Base-by-base conservation (phyloP, 2,797 vertebrate species). In the Hippoglossus hippoglossus region DNA sequence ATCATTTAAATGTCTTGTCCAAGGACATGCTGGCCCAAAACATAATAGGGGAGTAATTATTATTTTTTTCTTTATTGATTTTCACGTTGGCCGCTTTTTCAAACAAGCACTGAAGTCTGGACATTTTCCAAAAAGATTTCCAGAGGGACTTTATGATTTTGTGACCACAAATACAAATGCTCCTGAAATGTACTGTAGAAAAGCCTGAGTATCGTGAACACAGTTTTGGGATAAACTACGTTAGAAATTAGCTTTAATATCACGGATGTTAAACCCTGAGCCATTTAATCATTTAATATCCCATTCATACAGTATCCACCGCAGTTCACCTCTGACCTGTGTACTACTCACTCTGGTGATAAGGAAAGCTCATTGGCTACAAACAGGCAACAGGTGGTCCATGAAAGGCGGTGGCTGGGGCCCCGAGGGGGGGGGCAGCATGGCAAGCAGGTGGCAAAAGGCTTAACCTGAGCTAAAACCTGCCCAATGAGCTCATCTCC, bases 401-500 rank as follows among this genome's bases (percentile, higher is more conserved):
- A 65, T 62, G 66, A 71, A 67, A 76, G 60, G 52, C 58, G 34
- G 49, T 0, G 39, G 21, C 26, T 8, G 28, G 18, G 41, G 68
- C 63, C 24, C 61, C 22, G 1, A 22, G 19, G 57, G 64, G 66
- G 56, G 3, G 19, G 47, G 49, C n/a, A n/a, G n/a, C n/a, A n/a
- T 5, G 67, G 65, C 36, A 51, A 88, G 81, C 94, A 94, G 93
- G 89, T 94, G 94, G 92, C 85, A 75, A 67, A 63, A 77, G 81
- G 87, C 86, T 93, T 93, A 94, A 90, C 82, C 83, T 87, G 78
- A 70, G 72, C 73, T 87, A 93, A 21, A 89, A 77, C 80, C 86
- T 75, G 49, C 85, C 68, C 75, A 72, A 70, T 91, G 87, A 92
- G 92, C 89, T 94, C 91, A 93, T 91, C 87, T 87, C 84, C 64